Evolutionary conservation across 2,797 vertebrate genomes (phyloP).

Genomic region (Alauda arvensis): DNA sequence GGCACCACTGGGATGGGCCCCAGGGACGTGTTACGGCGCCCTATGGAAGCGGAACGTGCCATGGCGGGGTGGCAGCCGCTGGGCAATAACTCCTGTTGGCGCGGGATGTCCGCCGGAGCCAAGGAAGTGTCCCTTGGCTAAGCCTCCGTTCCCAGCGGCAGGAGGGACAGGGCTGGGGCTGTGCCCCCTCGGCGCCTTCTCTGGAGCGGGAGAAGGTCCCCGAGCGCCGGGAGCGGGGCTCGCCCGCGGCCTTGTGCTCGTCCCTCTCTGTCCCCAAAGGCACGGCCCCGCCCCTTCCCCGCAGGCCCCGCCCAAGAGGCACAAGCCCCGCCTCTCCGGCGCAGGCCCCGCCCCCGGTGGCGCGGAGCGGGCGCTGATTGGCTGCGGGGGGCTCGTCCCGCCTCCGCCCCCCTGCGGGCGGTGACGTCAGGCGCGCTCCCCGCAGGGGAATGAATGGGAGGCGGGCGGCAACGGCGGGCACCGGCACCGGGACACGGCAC

Average conservation of each 20-base stretch:
- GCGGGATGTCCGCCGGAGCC: neutral
- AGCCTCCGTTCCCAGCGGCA: accelerated
- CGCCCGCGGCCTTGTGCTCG: neutral
- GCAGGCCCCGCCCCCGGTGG: neutral
- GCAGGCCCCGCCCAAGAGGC: accelerated
- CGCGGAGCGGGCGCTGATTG: constrained; percentile 57
- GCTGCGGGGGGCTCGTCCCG: constrained; percentile 47
- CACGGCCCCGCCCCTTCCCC: accelerated
- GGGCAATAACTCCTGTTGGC: accelerated
- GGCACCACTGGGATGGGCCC: accelerated
- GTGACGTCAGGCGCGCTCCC: constrained; percentile 88
- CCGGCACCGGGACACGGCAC: neutral
- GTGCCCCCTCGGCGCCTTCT: neutral
- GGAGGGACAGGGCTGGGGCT: neutral
- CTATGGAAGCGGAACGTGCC: neutral
- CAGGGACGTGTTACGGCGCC: accelerated
- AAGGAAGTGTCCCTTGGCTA: accelerated
- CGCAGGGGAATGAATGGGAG: constrained; percentile 93
- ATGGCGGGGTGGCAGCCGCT: accelerated
- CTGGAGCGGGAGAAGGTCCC: accelerated
- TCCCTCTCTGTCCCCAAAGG: neutral
- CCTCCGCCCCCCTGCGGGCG: constrained; percentile 71
- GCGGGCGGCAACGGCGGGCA: constrained; percentile 57
- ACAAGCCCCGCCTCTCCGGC: accelerated
- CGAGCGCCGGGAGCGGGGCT: accelerated